Base-by-base conservation (phyloP, 2,797 vertebrate genomes). In the Dryobates pubescens region DNA sequence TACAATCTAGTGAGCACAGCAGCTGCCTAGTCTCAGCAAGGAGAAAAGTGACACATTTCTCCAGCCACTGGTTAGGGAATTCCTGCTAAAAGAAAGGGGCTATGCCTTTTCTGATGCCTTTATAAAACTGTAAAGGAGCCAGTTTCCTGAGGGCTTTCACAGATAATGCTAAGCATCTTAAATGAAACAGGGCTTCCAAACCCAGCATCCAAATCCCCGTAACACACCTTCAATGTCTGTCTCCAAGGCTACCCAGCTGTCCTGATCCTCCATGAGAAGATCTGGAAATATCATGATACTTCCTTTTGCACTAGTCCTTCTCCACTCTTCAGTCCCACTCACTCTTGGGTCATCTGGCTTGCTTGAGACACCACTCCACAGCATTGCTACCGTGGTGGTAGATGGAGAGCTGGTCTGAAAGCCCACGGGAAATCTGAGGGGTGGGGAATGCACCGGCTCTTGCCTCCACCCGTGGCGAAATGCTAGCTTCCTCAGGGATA, bases 161-260 rank as follows among this genome's bases (percentile, higher is more conserved):
- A 87, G 86, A 89, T 83, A 90, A 18, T 89, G 82, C 76, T 96
- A 92, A 95, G 92, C 83, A 88, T 87, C 65, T 86, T 93, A 92
- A 92, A 72, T 92, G 57, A 89, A 95, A 83, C 79, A 91, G 71
- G 58, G 77, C 72, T 86, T 96, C 91, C 86, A 94, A 82, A 92
- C 64, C 2, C 77, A 82, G 88, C 74, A 89, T 74, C 62, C 83
- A 95, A 96, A 95, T 95, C 93, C 58, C 77, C 32, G 0, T 93
- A 91, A 93, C 91, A 82, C 88, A 93, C 94, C 91, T 96, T 91
- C 49, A 24, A 57, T 92, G 91, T 91, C 89, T 88, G 89, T 94
- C 92, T 93, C 94, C 86, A 91, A 86, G 92, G 86, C 91, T 92
- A 94, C 90, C 58, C 79, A n/a, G 78, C 82, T 91, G 74, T 68